Conservation (phyloP, 2,797 vertebrate species). For the Centropyge bicolor region DNA sequence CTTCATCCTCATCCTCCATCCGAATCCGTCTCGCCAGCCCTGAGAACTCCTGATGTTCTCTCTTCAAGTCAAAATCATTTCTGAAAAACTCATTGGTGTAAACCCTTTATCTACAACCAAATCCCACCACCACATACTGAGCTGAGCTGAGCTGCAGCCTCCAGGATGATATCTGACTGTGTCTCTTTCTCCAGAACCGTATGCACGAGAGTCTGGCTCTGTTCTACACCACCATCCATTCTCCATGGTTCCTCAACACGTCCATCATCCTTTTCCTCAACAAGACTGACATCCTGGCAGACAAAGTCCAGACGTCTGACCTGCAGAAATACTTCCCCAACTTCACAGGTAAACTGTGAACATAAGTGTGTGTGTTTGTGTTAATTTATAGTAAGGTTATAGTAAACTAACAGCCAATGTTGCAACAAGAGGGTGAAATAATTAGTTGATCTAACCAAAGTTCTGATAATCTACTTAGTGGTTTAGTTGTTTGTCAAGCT, state of each 20-base stretch:
- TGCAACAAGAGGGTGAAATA: not conserved
- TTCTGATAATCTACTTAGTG: not conserved
- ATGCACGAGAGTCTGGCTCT: slow-evolving; percentile 88
- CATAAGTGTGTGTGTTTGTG: not conserved
- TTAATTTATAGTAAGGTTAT: not conserved
- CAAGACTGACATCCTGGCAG: slow-evolving; percentile 88
- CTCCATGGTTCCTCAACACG: slow-evolving; percentile 83
- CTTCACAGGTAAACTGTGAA: slow-evolving; percentile 77
- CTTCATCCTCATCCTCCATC: slow-evolving; percentile 21
- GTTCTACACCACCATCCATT: slow-evolving; percentile 89
- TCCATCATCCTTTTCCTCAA: slow-evolving; percentile 91
- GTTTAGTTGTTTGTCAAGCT: not conserved
- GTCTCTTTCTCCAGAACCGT: slow-evolving; percentile 80
- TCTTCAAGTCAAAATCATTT: slow-evolving; percentile 1
- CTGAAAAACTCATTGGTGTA: not conserved
- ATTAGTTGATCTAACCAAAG: not conserved
- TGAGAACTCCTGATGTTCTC: not conserved
- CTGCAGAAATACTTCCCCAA: slow-evolving; percentile 82
- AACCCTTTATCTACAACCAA: slow-evolving; percentile 4
- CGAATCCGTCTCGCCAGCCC: slow-evolving; percentile 3
- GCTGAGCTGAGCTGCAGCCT: not conserved
- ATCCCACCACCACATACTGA: not conserved
- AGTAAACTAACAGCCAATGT: not conserved
- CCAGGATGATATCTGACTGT: not conserved
- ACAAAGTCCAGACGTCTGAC: slow-evolving; percentile 86